Conservation (phyloP, 2,888 invertebrate species). For the Phytoseiulus persimilis region DNA sequence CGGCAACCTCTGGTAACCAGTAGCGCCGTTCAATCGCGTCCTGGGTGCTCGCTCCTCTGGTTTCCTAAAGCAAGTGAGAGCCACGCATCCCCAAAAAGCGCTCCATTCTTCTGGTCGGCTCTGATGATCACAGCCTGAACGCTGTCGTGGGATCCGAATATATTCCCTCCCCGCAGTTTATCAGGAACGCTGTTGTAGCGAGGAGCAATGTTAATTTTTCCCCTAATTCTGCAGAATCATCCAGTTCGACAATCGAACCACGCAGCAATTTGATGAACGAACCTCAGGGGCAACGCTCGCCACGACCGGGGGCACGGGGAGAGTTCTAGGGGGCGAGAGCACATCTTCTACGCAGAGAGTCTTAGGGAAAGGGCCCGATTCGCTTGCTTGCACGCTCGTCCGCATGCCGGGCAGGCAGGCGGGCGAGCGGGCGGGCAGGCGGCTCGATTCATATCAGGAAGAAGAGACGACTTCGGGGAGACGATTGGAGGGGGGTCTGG, state of each 20-base stretch:
- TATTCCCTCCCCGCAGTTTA: neutral
- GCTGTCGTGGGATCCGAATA: neutral
- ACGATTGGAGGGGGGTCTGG: neutral
- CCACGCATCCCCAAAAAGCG: neutral
- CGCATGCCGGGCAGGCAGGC: too few species aligned
- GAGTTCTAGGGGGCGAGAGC: neutral
- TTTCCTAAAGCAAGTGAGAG: neutral
- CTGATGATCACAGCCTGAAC: neutral
- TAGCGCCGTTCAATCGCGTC: neutral
- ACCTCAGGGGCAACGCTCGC: neutral
- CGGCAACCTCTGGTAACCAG: neutral
- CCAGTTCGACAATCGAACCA: neutral
- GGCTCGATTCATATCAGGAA: neutral
- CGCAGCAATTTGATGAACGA: neutral
- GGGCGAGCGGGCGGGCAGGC: too few species aligned
- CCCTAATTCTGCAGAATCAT: neutral
- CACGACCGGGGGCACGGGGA: neutral
- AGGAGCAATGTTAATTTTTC: neutral
- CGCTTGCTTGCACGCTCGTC: neutral
- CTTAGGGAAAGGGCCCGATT: neutral
- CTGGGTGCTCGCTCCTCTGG: neutral
- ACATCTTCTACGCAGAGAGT: neutral
- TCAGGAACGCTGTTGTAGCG: neutral
- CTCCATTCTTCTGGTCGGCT: neutral
- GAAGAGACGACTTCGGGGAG: neutral